phyloP scores from a whole-genome alignment of 30 jellyfish, hydroid and myxozoan species.

The Chironex yamaguchii region DNA sequence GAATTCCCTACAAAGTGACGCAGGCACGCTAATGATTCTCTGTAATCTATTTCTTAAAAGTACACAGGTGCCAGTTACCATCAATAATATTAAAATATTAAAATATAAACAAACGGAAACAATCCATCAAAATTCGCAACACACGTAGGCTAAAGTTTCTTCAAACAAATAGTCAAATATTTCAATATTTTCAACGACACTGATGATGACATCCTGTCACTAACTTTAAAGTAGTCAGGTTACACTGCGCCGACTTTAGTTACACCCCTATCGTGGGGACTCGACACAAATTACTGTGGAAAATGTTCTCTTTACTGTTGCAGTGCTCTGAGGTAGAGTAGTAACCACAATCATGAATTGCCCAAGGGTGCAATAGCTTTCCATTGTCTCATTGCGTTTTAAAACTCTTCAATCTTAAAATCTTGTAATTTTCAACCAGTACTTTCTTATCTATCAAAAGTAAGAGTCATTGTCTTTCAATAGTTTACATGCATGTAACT shows the following conservation, averaged over 20 bases:
- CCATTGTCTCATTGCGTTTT: conserved; percentile 12
- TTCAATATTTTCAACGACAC: background rate
- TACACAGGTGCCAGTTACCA: no score
- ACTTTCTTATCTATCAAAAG: conserved; percentile 9
- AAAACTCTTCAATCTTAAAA: background rate
- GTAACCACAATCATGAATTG: conserved; percentile 40
- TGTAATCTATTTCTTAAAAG: no score
- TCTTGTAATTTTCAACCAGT: conserved; percentile 25
- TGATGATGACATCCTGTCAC: background rate
- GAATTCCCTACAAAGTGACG: conserved; percentile 3
- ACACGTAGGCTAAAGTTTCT: background rate
- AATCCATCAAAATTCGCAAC: background rate
- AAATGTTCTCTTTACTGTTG: conserved; percentile 55
- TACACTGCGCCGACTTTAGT: conserved; percentile 51
- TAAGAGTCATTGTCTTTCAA: conserved; percentile 50
- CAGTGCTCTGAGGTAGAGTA: conserved; percentile 67
- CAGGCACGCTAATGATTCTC: no score
- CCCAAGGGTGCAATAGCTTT: conserved; percentile 19
- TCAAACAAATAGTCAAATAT: background rate
- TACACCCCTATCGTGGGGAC: conserved; percentile 42
- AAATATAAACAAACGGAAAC: background rate
- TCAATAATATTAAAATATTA: background rate
- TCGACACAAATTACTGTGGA: conserved; percentile 23
- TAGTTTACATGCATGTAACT: conserved; percentile 22
- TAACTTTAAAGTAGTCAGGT: conserved; percentile 3